Percentiles rank a stretch among this genome's conserved stretches.
phyloP scores from a whole-genome alignment of 2,113 vertebrate species.

The Menura novaehollandiae region DNA sequence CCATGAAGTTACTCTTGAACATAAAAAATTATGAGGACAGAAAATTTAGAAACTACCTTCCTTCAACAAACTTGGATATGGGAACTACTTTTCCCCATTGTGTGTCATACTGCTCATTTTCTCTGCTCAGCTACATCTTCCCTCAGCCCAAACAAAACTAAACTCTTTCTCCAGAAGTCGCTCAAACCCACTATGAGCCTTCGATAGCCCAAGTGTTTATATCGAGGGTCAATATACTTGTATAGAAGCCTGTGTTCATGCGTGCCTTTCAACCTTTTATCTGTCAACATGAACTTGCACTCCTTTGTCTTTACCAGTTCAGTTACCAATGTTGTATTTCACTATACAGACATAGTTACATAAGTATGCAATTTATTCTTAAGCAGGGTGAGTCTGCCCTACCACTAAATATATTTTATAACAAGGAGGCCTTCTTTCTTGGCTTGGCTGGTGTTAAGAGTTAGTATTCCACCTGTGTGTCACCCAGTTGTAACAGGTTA shows the following conservation, averaged over 20 bases:
- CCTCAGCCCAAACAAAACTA: not conserved
- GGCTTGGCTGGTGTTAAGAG: not conserved
- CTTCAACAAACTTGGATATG: not conserved
- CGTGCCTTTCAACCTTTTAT: not conserved
- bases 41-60: not conserved
- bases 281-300: not conserved
- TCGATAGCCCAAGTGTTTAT: not conserved
- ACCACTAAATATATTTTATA: not conserved
- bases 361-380: not conserved
- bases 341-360: not conserved
- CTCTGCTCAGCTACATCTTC: not conserved
- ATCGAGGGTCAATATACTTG: not conserved
- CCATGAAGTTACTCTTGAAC: not conserved
- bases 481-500: not conserved
- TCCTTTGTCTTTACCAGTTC: not conserved
- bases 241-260: accelerated
- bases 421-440: not conserved
- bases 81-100: not conserved
- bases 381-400: not conserved
- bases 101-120: not conserved
- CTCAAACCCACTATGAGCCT: not conserved
- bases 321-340: not conserved
- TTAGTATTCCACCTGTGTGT: not conserved
- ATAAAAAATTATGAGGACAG: not conserved
- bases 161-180: not conserved